These are phyloP conservation scores for Zaprionus lineosus DNA, from an alignment of 2,888 invertebrate species.

Conservation along the genomic window DNA sequence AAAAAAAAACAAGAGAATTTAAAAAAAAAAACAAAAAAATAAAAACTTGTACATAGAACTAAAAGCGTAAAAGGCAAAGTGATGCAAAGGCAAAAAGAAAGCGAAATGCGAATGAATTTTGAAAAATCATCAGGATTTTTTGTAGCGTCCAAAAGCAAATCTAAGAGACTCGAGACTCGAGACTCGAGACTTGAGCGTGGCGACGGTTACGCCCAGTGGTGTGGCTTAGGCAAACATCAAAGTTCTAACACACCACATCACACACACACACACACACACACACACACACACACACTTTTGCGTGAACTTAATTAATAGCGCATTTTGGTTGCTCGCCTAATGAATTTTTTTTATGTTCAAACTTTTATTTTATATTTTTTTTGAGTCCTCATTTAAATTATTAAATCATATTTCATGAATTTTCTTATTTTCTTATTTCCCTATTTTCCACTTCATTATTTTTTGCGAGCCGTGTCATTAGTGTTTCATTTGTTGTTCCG, in stretches of 20 bases:
- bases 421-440: constrained; percentile 16
- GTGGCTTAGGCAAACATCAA: constrained; percentile 35
- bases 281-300: constrained; percentile 7
- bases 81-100: neutral
- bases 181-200: constrained; percentile 25
- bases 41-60: neutral
- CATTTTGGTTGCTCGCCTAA: too few relatives aligned
- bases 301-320: too few relatives aligned
- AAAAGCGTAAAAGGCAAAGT: neutral
- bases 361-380: constrained; percentile 9
- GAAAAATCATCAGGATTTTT: neutral
- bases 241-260: constrained; percentile 27
- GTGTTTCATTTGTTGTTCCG: constrained; percentile 31
- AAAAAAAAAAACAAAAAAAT: neutral
- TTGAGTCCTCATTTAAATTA: too few relatives aligned
- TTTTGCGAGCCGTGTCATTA: too few relatives aligned
- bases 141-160: neutral
- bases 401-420: too few relatives aligned
- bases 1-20: constrained; percentile 2
- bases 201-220: constrained; percentile 45
- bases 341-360: constrained; percentile 1
- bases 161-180: too few relatives aligned
- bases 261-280: constrained; percentile 8
- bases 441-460: too few relatives aligned
- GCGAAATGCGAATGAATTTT: constrained; percentile 15